Base-by-base conservation (phyloP, 2,797 vertebrate species). In the Esox lucius region DNA sequence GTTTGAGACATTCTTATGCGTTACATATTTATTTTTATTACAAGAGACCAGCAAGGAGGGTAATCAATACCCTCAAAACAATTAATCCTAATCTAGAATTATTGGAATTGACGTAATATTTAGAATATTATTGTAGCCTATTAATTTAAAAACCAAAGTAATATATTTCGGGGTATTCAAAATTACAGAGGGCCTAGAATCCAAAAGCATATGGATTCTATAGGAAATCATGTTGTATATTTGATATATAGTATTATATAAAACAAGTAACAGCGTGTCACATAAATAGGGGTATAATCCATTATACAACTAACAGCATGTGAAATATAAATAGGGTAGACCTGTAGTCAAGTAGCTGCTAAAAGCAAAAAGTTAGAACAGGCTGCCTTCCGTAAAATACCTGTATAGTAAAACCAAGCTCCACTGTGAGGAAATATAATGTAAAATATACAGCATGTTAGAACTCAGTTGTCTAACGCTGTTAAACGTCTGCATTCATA, bases 361-460 rank as follows among this genome's bases (percentile, higher is more conserved):
- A 8, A 39, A 39, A 39, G 4, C 35, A 39, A 39, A 39, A 39
- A 39, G 75, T 61, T 66, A 75, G 42, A 71, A 71, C 59, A 79
- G 56, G 73, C 76, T 81, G 35, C 24, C 70, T 48, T 35, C 35
- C 68, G 68, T 51, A 49, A 28, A 62, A 62, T 13, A 28, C 22
- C 59, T 62, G 24, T 62, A 53, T 12, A 28, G 69, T n/a, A 67
- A 70, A 72, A 28, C 70, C 24, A 59, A 64, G 42, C 61, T 64
- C 61, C 26, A 19, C 3, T 33, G 53, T 24, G 22, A 49, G 13
- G 46, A 69, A 49, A 46, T 39, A 46, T 48, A 69, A 12, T 26
- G 12, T 24, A 66, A 5, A 46, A 13, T 3, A 15, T 69, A 24
- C 35, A 39, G 35, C 35, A 39, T 39, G 35, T 39, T 3, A 39